Evolutionary conservation across 1,140 invertebrate genomes (phyloP).

Genomic region (Anastatus disparis): DNA sequence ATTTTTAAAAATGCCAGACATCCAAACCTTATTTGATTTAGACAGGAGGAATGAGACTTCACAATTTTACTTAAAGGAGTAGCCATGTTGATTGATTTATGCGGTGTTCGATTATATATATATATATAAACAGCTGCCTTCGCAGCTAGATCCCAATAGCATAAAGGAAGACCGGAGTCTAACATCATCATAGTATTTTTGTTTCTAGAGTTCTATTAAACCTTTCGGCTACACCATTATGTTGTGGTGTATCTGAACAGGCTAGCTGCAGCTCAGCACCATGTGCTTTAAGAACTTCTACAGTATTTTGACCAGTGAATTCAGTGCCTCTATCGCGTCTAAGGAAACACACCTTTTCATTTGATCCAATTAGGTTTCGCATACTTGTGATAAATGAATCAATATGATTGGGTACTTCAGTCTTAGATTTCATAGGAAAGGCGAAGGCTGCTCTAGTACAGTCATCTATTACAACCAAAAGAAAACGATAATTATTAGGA

Average conservation of each 20-base stretch:
- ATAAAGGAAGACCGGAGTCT: too few species aligned
- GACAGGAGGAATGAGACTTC: conserved; percentile 29
- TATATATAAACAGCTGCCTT: conserved; percentile 44
- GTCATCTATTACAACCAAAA: conserved; percentile 3
- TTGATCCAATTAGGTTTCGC: not conserved
- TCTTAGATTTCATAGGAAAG: too few species aligned
- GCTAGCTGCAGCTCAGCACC: too few species aligned
- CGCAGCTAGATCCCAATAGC: conserved; percentile 52
- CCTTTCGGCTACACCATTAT: too few species aligned
- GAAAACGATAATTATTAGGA: conserved; percentile 16
- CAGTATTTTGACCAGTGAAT: not conserved
- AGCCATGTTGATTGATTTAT: conserved; percentile 35
- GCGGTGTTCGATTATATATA: conserved; percentile 49
- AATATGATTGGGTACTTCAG: too few species aligned
- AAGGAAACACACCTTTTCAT: too few species aligned
- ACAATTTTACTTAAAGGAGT: conserved; percentile 47
- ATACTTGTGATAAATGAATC: not conserved
- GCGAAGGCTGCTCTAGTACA: too few species aligned
- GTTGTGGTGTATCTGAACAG: too few species aligned
- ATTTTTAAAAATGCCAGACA: conserved; percentile 35
- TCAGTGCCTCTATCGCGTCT: not conserved
- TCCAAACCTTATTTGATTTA: conserved; percentile 25
- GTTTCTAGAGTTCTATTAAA: conserved; percentile 49
- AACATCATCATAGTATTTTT: too few species aligned
- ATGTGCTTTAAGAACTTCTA: conserved; percentile 29